These are phyloP conservation scores for Lutjanus argentimaculatus DNA, from an alignment of 2,797 vertebrate species.

Conservation along the genomic window DNA sequence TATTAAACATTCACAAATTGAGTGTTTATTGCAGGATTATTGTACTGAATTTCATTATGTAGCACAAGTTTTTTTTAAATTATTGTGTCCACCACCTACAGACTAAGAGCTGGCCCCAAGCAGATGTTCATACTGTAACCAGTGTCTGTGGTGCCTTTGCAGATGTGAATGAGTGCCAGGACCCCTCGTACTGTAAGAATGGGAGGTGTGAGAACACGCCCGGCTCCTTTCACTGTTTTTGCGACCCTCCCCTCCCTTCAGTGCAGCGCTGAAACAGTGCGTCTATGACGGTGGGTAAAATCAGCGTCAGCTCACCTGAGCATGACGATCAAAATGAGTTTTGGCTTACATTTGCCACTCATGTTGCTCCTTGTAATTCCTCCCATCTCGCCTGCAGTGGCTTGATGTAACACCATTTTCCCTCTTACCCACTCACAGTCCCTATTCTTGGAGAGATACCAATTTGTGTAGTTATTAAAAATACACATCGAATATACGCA, in stretches of 20 bases:
- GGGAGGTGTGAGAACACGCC: slow-evolving; percentile 93
- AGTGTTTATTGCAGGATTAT: slow-evolving; percentile 36
- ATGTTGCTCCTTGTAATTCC: slow-evolving; percentile 66
- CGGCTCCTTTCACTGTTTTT: slow-evolving; percentile 94
- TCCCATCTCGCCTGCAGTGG: slow-evolving; percentile 59
- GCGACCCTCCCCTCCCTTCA: slow-evolving; percentile 90
- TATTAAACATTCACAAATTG: slow-evolving; percentile 13
- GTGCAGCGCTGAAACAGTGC: slow-evolving; percentile 90
- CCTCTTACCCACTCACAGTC: slow-evolving; percentile 42
- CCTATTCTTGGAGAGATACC: slow-evolving; percentile 13
- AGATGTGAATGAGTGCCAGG: slow-evolving; percentile 95
- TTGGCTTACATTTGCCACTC: slow-evolving; percentile 76
- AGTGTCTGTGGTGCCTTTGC: slow-evolving; percentile 86
- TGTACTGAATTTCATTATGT: slow-evolving; percentile 45
- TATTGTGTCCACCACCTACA: slow-evolving; percentile 58
- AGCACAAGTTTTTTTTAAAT: slow-evolving; percentile 19
- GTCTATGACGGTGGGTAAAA: slow-evolving; percentile 91
- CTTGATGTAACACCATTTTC: slow-evolving; percentile 38
- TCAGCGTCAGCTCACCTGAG: slow-evolving; percentile 67
- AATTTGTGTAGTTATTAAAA: slow-evolving; percentile 12
- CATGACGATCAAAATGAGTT: slow-evolving; percentile 70
- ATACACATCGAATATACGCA: slow-evolving; percentile 14
- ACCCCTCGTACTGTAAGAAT: slow-evolving; percentile 92
- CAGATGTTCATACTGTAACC: slow-evolving; percentile 84
- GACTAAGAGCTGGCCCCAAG: slow-evolving; percentile 71